Base-by-base conservation (phyloP, 2,113 vertebrate genomes). In the Myiozetetes cayanensis region DNA sequence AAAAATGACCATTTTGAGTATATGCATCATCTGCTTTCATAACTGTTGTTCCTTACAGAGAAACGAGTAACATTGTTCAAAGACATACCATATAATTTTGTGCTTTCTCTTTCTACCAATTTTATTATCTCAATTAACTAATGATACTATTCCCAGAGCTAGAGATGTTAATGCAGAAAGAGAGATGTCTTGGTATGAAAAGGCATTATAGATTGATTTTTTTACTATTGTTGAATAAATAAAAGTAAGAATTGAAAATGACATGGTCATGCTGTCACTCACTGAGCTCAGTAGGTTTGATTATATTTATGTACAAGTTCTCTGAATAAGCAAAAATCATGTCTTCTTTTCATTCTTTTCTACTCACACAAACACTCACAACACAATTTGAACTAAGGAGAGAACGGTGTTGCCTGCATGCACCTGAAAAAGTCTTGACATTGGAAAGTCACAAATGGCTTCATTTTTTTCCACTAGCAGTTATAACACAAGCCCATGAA, bases 111-210 rank as follows among this genome's bases (percentile, higher is more conserved):
- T 92, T 90, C 58, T 86, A 17, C 6, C 20, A 66, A 33, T 63
- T 92, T 90, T 76, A 33, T 78, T 82, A 49, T 53, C 56, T 83
- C 52, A 63, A 12, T 90, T 90, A 92, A 58, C 20, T 82, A 94
- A 85, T 65, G 41, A 67, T 62, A 63, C 6, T 72, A 28, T n/a
- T 92, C 28, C 12, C 53, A 76, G 53, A 79, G 35, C 30, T 58
- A 44, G 92, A 85, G 46, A 87, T 70, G 14, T 4, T 81, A 66
- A 53, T 2, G 3, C 18, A 65, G 55, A 59, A 73, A 50, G 28
- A 55, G n/a, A 66, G 30, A 53, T 62, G 24, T 37, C 39, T 92
- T 22, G 12, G 28, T 49, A 76, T 63, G 39, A 63, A 14, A 81
- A 77, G 59, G 37, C 13, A 28, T 43, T 66, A 55, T 18, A 55